These are phyloP conservation scores for Ormyrus nitidulus DNA, from an alignment of 2,888 invertebrate species.

Conservation along the genomic window DNA sequence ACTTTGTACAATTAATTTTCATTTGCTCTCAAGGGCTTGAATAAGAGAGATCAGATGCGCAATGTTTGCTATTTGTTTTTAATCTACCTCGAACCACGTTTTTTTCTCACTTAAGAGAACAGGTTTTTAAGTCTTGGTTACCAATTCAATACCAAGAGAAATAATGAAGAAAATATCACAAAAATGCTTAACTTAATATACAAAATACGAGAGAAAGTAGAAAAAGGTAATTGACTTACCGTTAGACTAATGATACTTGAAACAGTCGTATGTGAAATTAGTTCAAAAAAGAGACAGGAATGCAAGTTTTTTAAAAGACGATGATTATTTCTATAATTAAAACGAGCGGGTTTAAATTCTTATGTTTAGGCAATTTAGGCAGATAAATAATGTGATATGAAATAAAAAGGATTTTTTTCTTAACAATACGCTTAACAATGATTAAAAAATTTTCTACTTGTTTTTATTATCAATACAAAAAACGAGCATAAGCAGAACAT, in stretches of 20 bases:
- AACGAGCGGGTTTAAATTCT: constrained; percentile 20
- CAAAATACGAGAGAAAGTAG: not conserved
- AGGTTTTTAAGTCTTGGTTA: constrained; percentile 52
- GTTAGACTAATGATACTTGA: constrained; percentile 37
- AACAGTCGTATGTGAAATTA: constrained; percentile 29
- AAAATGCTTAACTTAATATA: not conserved
- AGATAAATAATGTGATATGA: constrained; percentile 26
- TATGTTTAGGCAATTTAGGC: constrained; percentile 11
- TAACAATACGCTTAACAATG: constrained; percentile 53
- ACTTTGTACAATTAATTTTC: constrained; percentile 40
- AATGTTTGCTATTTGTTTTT: constrained; percentile 50
- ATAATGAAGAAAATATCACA: not conserved
- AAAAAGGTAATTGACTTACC: constrained; percentile 14
- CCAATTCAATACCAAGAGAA: constrained; percentile 45
- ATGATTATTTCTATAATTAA: constrained; percentile 11
- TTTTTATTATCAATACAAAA: constrained; percentile 12
- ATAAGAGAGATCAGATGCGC: constrained; percentile 29
- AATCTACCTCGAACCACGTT: constrained; percentile 53
- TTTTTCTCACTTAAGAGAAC: constrained; percentile 44
- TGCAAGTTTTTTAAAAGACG: constrained; percentile 1
- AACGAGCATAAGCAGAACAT: constrained; percentile 12
- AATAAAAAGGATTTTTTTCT: constrained; percentile 42
- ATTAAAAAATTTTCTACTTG: constrained; percentile 35
- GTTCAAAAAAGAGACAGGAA: constrained; percentile 16
- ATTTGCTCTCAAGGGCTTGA: constrained; percentile 32